Evolutionary conservation across 2,888 invertebrate species (phyloP).

Genomic region (Apeira syringaria): DNA sequence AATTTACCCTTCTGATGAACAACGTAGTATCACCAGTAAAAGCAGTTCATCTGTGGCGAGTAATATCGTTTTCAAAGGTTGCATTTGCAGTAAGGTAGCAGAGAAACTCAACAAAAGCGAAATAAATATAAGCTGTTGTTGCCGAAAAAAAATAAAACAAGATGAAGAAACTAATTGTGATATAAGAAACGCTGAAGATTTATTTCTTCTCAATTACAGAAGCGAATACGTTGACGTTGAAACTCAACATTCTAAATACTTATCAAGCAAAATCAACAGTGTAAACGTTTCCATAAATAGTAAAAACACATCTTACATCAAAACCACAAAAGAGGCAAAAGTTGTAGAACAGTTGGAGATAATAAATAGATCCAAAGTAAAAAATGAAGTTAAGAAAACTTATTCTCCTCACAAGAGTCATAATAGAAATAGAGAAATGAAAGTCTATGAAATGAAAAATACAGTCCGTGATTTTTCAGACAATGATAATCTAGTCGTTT

Average conservation of each 20-base stretch:
- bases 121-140: constrained; percentile 36
- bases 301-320: constrained; percentile 10
- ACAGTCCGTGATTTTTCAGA: constrained; percentile 40
- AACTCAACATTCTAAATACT: constrained; percentile 47
- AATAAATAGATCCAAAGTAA: constrained; percentile 7
- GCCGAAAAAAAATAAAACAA: constrained; percentile 30
- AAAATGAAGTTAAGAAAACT: constrained; percentile 31
- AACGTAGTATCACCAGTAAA: constrained; percentile 34
- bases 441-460: constrained; percentile 23
- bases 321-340: constrained; percentile 10
- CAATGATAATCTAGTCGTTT: constrained; percentile 35
- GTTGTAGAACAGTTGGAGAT: constrained; percentile 11
- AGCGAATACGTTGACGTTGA: constrained; percentile 43
- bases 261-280: constrained; percentile 32
- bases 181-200: constrained; percentile 40
- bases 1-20: constrained; percentile 41
- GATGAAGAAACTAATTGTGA: constrained; percentile 50
- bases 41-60: constrained; percentile 12
- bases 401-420: constrained; percentile 2
- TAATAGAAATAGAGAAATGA: constrained; percentile 4
- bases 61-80: constrained; percentile 26
- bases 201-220: constrained; percentile 32
- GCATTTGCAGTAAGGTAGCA: constrained; percentile 54
- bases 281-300: constrained; percentile 29
- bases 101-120: constrained; percentile 41